These are phyloP conservation scores for Drosophila atripex DNA, from an alignment of 2,888 invertebrate genomes.

Conservation along the genomic window DNA sequence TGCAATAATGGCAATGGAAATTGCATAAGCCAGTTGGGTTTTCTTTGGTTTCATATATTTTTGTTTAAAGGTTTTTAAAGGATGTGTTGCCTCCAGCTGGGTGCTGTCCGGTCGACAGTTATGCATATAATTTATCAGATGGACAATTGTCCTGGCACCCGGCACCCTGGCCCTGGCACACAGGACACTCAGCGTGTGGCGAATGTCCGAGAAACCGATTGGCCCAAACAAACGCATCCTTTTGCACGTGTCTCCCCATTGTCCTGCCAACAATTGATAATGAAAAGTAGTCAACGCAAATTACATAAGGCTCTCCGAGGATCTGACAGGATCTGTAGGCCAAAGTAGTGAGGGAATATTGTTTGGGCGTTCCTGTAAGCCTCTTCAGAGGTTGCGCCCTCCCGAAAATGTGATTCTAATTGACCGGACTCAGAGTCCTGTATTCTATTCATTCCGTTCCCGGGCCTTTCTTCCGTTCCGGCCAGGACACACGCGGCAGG, in stretches of 20 bases:
- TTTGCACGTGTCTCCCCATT: slow-evolving; percentile 63
- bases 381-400: slow-evolving; percentile 78
- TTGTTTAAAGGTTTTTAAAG: slow-evolving; percentile 4
- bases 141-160: slow-evolving; percentile 70
- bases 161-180: slow-evolving; percentile 58
- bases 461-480: slow-evolving; percentile 7
- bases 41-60: slow-evolving; percentile 4
- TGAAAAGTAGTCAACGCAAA: slow-evolving; percentile 73
- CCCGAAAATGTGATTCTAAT: slow-evolving; percentile 65
- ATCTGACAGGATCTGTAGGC: slow-evolving; percentile 21
- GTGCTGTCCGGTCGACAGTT: slow-evolving; percentile 46
- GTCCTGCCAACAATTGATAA: slow-evolving; percentile 52
- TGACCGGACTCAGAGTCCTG: slow-evolving; percentile 20
- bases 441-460: not conserved
- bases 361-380: slow-evolving; percentile 69
- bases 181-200: slow-evolving; percentile 72
- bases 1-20: slow-evolving; percentile 1
- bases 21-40: slow-evolving; percentile 43
- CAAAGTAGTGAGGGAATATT: slow-evolving; percentile 20
- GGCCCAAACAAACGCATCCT: slow-evolving; percentile 58
- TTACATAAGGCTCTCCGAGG: slow-evolving; percentile 63
- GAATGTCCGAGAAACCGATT: slow-evolving; percentile 74
- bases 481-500: slow-evolving; percentile 67
- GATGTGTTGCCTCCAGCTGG: slow-evolving; percentile 31
- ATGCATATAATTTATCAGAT: slow-evolving; percentile 74